Conservation (phyloP, 2,113 vertebrate genomes). For the Morone saxatilis region DNA sequence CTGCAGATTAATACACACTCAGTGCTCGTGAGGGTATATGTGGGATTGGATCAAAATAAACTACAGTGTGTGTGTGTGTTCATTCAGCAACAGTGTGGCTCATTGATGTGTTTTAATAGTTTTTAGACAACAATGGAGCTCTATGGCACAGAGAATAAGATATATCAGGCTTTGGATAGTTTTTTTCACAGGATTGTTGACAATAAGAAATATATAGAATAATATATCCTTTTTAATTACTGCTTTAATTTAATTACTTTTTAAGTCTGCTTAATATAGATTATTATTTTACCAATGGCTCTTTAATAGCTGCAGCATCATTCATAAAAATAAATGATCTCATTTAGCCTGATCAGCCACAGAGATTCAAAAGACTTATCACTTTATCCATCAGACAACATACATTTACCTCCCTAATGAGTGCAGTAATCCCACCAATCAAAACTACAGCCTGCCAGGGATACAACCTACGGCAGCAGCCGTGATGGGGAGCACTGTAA, state of each 20-base stretch:
- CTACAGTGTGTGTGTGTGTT: not conserved
- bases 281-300: not conserved
- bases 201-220: not conserved
- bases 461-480: conserved; percentile 68
- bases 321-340: conserved; percentile 30
- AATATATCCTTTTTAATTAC: not conserved
- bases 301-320: not conserved
- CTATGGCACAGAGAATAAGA: not conserved
- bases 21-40: not conserved
- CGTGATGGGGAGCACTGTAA: conserved; percentile 71
- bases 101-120: not conserved
- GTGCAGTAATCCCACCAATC: conserved; percentile 61
- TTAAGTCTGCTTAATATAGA: conserved; percentile 3
- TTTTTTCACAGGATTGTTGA: not conserved
- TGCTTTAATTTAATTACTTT: not conserved
- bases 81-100: not conserved
- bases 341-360: conserved; percentile 21
- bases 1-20: not conserved
- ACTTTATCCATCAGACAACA: conserved; percentile 38
- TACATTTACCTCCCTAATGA: conserved; percentile 64
- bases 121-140: not conserved
- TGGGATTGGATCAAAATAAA: not conserved
- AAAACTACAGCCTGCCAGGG: conserved; percentile 38
- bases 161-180: not conserved
- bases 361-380: conserved; percentile 13